Evolutionary conservation across 1,140 invertebrate species (phyloP).

Genomic region (Cryptotermes secundus): DNA sequence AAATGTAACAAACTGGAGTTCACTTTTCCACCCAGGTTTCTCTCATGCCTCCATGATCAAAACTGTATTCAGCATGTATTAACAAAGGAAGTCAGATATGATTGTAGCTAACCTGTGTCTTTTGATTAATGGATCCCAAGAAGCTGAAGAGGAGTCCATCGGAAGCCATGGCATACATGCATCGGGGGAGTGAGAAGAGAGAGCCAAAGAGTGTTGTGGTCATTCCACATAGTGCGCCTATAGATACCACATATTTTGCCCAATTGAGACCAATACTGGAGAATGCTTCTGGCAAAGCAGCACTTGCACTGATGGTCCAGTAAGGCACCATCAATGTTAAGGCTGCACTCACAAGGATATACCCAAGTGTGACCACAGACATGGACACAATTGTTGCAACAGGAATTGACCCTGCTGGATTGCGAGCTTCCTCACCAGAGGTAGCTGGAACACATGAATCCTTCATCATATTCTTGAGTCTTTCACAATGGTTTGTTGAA

Average conservation of each 20-base stretch:
- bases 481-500: no score
- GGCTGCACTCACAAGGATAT: constrained; percentile 77
- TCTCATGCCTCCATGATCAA: no score
- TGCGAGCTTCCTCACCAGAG: constrained; percentile 81
- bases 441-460: constrained; percentile 51
- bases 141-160: constrained; percentile 84
- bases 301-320: constrained; percentile 47
- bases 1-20: no score
- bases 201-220: constrained; percentile 83
- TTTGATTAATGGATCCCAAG: constrained; percentile 69
- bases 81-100: no score
- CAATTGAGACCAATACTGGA: constrained; percentile 68
- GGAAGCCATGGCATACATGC: constrained; percentile 85
- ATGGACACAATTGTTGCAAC: constrained; percentile 78
- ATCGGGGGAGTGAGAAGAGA: constrained; percentile 78
- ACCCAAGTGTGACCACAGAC: constrained; percentile 73
- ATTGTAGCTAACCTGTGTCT: constrained; percentile 58
- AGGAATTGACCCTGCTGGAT: constrained; percentile 77
- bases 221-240: constrained; percentile 89
- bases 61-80: no score
- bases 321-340: constrained; percentile 85
- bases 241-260: constrained; percentile 84
- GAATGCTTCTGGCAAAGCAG: constrained; percentile 75
- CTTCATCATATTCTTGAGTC: no score
- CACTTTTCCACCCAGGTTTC: no score